Base-by-base conservation (phyloP, 1,140 invertebrate genomes). In the Drosophila lini region DNA sequence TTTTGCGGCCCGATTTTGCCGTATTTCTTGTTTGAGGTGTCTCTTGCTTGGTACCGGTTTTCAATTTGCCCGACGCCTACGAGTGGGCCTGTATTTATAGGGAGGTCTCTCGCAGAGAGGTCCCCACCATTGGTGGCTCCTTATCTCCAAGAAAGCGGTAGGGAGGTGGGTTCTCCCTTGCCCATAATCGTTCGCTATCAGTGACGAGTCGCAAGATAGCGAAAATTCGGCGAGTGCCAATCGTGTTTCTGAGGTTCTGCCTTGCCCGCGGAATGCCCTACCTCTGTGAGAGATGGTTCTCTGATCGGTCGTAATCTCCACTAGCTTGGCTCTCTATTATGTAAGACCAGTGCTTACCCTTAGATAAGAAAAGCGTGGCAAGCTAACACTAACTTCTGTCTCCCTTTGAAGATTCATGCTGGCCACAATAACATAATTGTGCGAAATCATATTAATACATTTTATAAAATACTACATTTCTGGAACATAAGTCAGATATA, bases 1-100 rank as follows among this genome's bases (percentile, higher is more conserved):
- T 81, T 78, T 45, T 53, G 34, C 83, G 64, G 76, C 77, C 53
- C 63, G 48, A 41, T 69, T 71, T 78, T 65, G 84, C 84, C 77
- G 84, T 69, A 52, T 48, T 58, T 71, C 52, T 50, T 74, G 55
- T 41, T 15, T 52, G 47, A 63, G 52, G 28, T 80, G 62, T 86
- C 57, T 61, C 59, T 83, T 73, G 68, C 15, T 86, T 67, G 80
- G 60, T 58, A 63, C 13, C 41, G 45, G 11, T 79, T 84, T 78
- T 32, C 55, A 58, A 71, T 89, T 89, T 89, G 70, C 69, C 60
- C 67, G 50, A 13, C 40, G 28, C 45, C 9, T 22, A 10, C 52
- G 28, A 25, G 1, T 4, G 10, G 9, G 16, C 52, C 67, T 22
- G 40, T 78, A 89, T 65, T 89, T 89, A 89, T 89, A 84, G 78